These are phyloP conservation scores for Pantala flavescens DNA, from an alignment of 1,140 invertebrate species.

Conservation along the genomic window DNA sequence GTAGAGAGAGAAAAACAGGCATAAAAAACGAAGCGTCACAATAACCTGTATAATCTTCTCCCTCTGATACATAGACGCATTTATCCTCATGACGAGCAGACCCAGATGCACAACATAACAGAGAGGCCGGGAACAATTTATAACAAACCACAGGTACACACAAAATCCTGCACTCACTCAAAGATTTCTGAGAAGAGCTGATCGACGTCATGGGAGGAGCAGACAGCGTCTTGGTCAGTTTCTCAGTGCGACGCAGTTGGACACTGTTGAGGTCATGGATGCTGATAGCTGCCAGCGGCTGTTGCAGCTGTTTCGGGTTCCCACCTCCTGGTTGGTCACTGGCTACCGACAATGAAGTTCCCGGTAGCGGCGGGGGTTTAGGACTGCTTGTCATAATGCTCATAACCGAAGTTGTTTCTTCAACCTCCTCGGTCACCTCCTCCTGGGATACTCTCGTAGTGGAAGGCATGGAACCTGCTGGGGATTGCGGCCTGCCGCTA, in stretches of 20 bases:
- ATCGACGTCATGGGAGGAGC: constrained; percentile 39
- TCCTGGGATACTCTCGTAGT: constrained; percentile 19
- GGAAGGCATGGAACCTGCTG: constrained; percentile 25
- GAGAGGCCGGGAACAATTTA: neutral
- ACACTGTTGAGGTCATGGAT: constrained; percentile 77
- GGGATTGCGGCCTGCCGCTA: constrained; percentile 17
- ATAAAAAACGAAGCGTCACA: neutral
- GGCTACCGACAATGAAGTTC: constrained; percentile 35
- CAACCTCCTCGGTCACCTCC: constrained; percentile 17
- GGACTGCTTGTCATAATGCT: constrained; percentile 29
- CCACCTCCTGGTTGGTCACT: constrained; percentile 29
- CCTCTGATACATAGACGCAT: neutral
- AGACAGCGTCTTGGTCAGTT: constrained; percentile 66
- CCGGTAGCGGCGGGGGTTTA: constrained; percentile 46
- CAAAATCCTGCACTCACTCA: constrained; percentile 16
- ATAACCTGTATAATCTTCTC: neutral
- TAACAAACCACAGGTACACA: neutral
- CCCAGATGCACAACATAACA: neutral
- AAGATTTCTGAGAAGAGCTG: constrained; percentile 8
- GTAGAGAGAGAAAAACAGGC: neutral
- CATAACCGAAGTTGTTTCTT: constrained; percentile 24
- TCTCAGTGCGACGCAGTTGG: constrained; percentile 60
- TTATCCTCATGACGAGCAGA: neutral
- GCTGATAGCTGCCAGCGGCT: constrained; percentile 70
- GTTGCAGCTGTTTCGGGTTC: constrained; percentile 37